Percentiles rank a stretch among this genome's conserved stretches.
Conservation (phyloP, 2,797 vertebrate genomes). For the Geotrypetes seraphini region DNA sequence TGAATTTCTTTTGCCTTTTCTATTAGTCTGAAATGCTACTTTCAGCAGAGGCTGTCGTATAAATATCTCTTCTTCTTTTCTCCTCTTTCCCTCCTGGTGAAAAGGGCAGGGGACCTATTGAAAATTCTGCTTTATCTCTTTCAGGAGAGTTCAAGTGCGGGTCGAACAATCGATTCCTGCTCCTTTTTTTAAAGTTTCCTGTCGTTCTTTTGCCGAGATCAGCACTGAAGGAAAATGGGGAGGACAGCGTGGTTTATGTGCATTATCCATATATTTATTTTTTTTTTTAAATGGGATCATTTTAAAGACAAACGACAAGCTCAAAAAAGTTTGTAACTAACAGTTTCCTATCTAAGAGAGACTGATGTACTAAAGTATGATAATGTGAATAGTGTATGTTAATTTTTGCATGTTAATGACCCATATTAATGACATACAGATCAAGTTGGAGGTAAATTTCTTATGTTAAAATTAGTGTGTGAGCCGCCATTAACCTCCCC, state of each 20-base stretch:
- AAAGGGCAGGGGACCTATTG: constrained; percentile 74
- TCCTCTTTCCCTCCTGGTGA: constrained; percentile 69
- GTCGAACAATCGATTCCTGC: constrained; percentile 90
- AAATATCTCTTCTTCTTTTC: constrained; percentile 77
- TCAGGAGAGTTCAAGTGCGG: constrained; percentile 87
- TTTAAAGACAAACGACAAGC: no score
- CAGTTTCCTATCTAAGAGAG: no score
- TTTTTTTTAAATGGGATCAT: constrained; percentile 30
- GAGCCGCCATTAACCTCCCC: no score
- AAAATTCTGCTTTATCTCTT: constrained; percentile 80
- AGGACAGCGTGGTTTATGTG: constrained; percentile 71
- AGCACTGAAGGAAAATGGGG: constrained; percentile 70
- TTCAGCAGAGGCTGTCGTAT: constrained; percentile 75
- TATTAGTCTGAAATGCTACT: constrained; percentile 66
- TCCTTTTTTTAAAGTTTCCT: constrained; percentile 85
- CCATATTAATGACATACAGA: no score
- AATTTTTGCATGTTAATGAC: no score
- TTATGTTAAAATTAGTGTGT: no score
- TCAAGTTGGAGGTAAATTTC: no score
- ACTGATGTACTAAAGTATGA: no score
- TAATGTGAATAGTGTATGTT: no score
- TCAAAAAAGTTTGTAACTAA: no score
- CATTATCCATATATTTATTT: constrained; percentile 63
- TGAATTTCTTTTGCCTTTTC: constrained; percentile 64
- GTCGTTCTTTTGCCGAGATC: constrained; percentile 86